These are phyloP conservation scores for Semnornis frantzii DNA, from an alignment of 2,113 vertebrate species.

Conservation along the genomic window DNA sequence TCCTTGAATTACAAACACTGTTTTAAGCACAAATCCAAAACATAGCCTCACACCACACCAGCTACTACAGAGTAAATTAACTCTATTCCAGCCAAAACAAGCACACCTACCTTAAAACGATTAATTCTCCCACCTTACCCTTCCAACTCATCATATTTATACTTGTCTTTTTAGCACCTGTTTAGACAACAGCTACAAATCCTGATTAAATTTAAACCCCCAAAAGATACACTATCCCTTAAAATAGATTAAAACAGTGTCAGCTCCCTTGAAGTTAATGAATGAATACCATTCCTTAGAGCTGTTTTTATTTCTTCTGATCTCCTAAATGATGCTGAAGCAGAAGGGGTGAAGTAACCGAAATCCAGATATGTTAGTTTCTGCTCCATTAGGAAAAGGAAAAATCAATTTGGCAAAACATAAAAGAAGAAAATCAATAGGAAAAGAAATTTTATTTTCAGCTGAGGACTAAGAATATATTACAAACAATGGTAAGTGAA, in stretches of 20 bases:
- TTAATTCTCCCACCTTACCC: not conserved
- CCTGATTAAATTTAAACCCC: slow-evolving; percentile 46
- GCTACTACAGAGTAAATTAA: not conserved
- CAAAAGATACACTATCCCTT: slow-evolving; percentile 10
- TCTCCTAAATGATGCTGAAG: slow-evolving; percentile 41
- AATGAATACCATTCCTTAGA: slow-evolving; percentile 18
- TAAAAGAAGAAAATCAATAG: slow-evolving; percentile 81
- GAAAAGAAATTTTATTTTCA: slow-evolving; percentile 80
- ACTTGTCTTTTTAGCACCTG: slow-evolving; percentile 34
- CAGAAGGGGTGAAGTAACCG: slow-evolving; percentile 70
- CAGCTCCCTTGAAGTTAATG: slow-evolving; percentile 56
- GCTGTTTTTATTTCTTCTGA: slow-evolving; percentile 43
- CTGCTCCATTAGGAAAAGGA: slow-evolving; percentile 79
- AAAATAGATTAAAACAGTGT: slow-evolving; percentile 48
- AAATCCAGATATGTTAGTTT: slow-evolving; percentile 75
- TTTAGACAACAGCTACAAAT: slow-evolving; percentile 43
- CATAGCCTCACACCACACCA: not conserved
- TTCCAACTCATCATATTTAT: slow-evolving; percentile 17
- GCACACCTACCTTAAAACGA: not conserved
- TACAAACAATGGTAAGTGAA: slow-evolving; percentile 76
- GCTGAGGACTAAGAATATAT: slow-evolving; percentile 74
- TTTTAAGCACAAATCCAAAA: not conserved
- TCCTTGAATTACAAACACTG: not conserved
- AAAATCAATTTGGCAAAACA: slow-evolving; percentile 81
- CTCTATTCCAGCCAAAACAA: not conserved